Base-by-base conservation (phyloP, 2,888 invertebrate species). In the Xylophagus ater region DNA sequence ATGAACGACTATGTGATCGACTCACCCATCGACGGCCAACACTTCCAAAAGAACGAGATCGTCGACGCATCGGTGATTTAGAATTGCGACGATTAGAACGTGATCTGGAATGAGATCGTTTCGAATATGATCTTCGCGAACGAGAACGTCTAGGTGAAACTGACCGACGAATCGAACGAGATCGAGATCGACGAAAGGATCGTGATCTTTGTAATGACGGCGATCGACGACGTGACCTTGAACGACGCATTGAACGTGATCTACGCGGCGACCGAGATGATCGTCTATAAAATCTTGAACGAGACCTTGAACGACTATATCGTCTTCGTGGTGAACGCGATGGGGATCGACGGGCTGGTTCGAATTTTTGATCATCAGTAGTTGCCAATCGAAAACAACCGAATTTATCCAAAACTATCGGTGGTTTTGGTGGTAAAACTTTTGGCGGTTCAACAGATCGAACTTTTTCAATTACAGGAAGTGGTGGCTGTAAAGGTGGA, bases 341-440 rank as follows among this genome's bases (percentile, higher is more conserved):
- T 29, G 30, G 46, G 8, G 38, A 35, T 18, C 21, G 34, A 10
- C 41, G 21, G 42, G 24, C 8, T 40, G 19, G 32, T 10, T 31
- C 41, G 9, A 45, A 23, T 25, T 46, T 46, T 12, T 41, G 33
- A 6, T 46, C 67, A 33, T 71, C 68, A 34, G 74, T 73, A 40
- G 71, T 66, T 26, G 76, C 77, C 47, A 80, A 60, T 1, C 80
- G 72, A 66, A 81, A 74, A 48, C 79, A 75, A 1, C 81, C 81
- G 55, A 81, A 80, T 60, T 81, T 81, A 60, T 81, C 81, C 47
- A 81, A 62, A 13, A 80, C 79, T 39, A 78, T 73, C 60, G 77
- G 57, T 54, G 50, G 50, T 24, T 58, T 57, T 13, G 59, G 57
- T 43, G 59, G 47, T 10, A 46, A 40, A 30, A 46, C 37, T 20